Base-by-base conservation (phyloP, 2,888 invertebrate species). In the Ophion costatus region DNA sequence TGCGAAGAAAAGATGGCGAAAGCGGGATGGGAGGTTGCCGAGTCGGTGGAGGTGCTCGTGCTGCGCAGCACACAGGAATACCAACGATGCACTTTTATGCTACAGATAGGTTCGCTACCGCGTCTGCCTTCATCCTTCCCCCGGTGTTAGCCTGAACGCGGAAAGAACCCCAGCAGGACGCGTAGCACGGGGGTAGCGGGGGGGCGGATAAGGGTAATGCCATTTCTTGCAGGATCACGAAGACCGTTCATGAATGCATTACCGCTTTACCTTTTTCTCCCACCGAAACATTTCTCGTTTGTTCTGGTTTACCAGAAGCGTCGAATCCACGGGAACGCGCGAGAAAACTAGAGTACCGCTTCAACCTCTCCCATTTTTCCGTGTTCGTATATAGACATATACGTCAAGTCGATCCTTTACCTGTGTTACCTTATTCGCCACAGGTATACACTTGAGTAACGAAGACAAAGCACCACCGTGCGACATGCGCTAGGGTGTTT, bases 171-270 rank as follows among this genome's bases (percentile, higher is more conserved):
- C 57, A 1, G 20, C 57, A 57, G 64, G 33, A 67, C 59, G 63
- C 80, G 78, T 59, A 42, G 84, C 80, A 71, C 83, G 81, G 71
- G 69, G 76, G 73, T 14, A 66, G 74, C 71, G 74, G 69, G 76
- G 73, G 17, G 57, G 63, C 82, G 81, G 85, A 83, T 88, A 80
- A 83, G 80, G 87, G 87, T 90, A 90, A 90, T 88, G 87, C 88
- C 87, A 83, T 90, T 92, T 90, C 91, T 90, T 88, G 87, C 85
- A 86, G 76, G 82, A 87, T 88, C 78, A 77, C 82, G 17, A 73
- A 84, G 88, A 87, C 88, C 90, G 88, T 90, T 92, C 91, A 90
- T 91, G 91, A 91, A 92, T 92, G 91, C 91, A 90, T 92, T 91
- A 91, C 88, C 89, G 77, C 83, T 85, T 87, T 86, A 87, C 86